Evolutionary conservation across 2,888 invertebrate species (phyloP), one percentile per base, ranked within the genome.

Genomic region (Chrysolina oricalcia): DNA sequence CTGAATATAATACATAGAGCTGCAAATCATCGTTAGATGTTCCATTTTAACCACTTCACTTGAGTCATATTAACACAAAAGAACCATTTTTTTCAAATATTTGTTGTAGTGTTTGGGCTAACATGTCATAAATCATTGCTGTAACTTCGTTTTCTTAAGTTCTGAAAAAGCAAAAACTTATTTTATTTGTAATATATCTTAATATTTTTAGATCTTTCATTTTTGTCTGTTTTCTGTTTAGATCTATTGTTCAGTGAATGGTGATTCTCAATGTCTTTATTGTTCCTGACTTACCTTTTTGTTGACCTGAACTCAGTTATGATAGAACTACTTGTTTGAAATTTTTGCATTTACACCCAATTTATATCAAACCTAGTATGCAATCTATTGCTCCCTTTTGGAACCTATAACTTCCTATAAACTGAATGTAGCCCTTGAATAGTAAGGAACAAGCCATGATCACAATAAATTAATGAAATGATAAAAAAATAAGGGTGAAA

Each of bases 1-100:
- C 88, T 89, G 89, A 88, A 88, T 85, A 80, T 81, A 81, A 80
- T 81, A 81, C 82, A 83, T 81, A 80, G 83, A 80, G 83, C 82
- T 82, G 82, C 82, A 83, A 81, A 82, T 79, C 74, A 75, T 78
- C 67, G 66, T 67, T 77, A 50, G 50, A 6, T 70, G 35, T 48
- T 69, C 56, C 62, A 64, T 72, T 56, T 56, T 69, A 66, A 76
- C 69, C 64, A 73, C 68, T 70, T 70, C 72, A 67, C n/a, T 70
- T 17, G 50, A 66, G 15, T 50, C 62, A 70, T 67, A 19, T 48
- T 50, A 62, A 70, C 56, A 48, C 23, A 66, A 48, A 56, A 40
- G 68, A 27, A 48, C 15, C 43, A 23, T 62, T 56, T 66, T 70
- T 67, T 71, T 0, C 13, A 53, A 66, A 73, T 73, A 56, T 73